phyloP scores from a whole-genome alignment of 2,797 vertebrate species.

The Balearica regulorum region DNA sequence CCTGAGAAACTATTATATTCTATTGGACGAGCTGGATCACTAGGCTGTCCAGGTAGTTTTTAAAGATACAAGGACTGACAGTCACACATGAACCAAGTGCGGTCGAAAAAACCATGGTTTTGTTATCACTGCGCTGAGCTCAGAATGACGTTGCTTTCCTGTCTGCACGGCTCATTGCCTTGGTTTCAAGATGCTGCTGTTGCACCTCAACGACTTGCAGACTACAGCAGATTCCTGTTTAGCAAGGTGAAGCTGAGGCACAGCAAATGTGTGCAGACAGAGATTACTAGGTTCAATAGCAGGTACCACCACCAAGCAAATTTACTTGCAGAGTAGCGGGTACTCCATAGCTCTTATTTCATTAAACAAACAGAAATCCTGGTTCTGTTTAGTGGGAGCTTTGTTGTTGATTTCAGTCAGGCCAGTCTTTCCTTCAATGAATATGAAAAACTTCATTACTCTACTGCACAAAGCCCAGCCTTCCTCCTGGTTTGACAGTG shows the following conservation, averaged over 20 bases:
- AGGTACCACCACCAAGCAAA: neutral
- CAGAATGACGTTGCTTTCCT: neutral
- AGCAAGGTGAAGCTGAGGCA: neutral
- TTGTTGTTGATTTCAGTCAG: neutral
- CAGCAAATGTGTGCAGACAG: neutral
- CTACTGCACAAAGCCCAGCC: neutral
- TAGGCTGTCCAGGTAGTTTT: neutral
- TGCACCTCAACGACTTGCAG: neutral
- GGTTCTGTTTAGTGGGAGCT: neutral
- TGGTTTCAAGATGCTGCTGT: neutral
- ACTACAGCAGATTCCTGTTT: neutral
- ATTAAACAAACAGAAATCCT: neutral
- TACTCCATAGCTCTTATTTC: neutral
- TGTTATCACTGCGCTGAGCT: neutral
- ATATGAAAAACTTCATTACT: neutral
- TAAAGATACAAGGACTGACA: neutral
- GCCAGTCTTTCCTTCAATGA: neutral
- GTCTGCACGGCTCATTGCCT: neutral
- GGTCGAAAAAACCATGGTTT: neutral
- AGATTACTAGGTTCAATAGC: neutral
- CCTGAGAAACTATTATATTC: neutral
- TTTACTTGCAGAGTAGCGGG: fast-evolving
- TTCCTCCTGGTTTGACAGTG: neutral
- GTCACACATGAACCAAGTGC: neutral
- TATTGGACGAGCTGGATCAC: neutral